Conservation (phyloP, 2,888 invertebrate genomes). For the Machimus rusticus region DNA sequence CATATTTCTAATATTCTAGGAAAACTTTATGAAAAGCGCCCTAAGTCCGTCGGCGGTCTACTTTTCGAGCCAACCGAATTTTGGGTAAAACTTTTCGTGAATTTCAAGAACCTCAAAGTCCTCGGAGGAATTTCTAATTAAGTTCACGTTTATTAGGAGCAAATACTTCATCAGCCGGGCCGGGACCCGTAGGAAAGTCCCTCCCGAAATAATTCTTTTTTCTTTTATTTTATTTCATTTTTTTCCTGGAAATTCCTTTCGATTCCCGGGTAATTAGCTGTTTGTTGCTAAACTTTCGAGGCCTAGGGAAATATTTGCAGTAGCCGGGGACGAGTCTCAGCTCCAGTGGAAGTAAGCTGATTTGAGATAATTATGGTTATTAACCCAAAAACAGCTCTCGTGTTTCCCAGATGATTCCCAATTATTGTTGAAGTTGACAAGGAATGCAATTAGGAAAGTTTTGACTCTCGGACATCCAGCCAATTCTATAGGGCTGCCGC, state of each 20-base stretch:
- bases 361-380: constrained; percentile 44
- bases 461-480: not conserved
- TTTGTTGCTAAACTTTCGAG: constrained; percentile 17
- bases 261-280: constrained; percentile 5
- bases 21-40: not conserved
- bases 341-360: constrained; percentile 32
- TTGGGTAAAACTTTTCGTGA: not conserved
- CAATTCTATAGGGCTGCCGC: not conserved
- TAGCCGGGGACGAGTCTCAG: not conserved
- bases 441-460: constrained; percentile 33
- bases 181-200: not conserved
- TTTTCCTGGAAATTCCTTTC: not conserved
- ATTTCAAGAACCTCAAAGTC: not conserved
- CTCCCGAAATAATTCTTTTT: not conserved
- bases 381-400: constrained; percentile 11
- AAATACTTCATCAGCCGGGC: not conserved
- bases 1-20: not conserved
- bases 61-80: not conserved
- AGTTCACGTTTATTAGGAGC: not conserved
- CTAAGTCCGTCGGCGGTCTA: not conserved
- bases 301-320: not conserved
- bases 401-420: not conserved
- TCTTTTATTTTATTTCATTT: not conserved
- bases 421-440: constrained; percentile 21
- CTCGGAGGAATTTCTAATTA: not conserved